Evolutionary conservation across 2,113 vertebrate species (phyloP), one percentile per base, ranked within the genome.

Genomic region (Rafetus swinhoei): DNA sequence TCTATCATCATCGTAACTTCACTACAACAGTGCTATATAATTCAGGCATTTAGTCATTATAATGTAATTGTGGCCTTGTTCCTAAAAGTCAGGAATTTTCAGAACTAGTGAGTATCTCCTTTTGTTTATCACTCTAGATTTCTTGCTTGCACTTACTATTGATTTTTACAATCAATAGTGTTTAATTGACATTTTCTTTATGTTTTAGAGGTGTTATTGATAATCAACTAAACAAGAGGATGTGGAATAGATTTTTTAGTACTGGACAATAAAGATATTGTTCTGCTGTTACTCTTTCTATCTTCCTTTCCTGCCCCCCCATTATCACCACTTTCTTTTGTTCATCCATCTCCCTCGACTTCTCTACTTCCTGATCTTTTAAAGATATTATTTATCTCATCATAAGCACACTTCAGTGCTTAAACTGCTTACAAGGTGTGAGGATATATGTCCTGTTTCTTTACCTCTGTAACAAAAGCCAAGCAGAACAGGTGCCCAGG

Each of bases 101-200:
- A 95, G 87, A 93, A 95, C 81, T 81, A 88, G 96, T 87, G 95
- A 95, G 81, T 90, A 95, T 87, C 86, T 95, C 95, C 69, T 88
- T 45, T 83, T 82, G 9, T 81, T 95, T 92, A 53, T 83, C 74
- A 52, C 12, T 27, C 88, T 90, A 82, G 93, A 79, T 95, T 94
- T 97, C 79, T 81, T 91, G 89, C 85, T 94, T 90, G 14, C 91
- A 90, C 54, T 94, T 96, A 88, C 89, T 95, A 95, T 45, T 93
- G 96, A 96, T 95, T 97, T 81, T 72, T 93, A 82, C 81, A 96
- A 62, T 95, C 97, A 91, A 56, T 96, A 93, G 81, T 83, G 87
- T 96, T 97, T 95, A 93, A 95, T 95, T 95, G 92, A 86, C 95
- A 90, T 94, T 96, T 93, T 96, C 80, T 96, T 79, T 94, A 90